phyloP scores from a whole-genome alignment of 2,113 vertebrate genomes.

The Dendropsophus ebraccatus region DNA sequence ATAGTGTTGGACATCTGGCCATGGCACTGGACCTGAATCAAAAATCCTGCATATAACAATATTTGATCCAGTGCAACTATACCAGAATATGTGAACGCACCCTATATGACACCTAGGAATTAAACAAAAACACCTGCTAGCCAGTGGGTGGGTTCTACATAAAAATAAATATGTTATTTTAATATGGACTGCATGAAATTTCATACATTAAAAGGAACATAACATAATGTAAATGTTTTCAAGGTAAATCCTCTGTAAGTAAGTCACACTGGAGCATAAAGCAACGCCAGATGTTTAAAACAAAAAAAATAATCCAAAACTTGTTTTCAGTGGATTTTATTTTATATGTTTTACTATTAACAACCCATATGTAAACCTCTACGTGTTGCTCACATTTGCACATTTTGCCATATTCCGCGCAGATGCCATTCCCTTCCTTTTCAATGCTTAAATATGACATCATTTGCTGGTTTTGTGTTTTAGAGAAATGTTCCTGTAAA shows the following conservation, averaged over 20 bases:
- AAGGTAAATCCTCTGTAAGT: conserved; percentile 32
- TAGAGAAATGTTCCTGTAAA: conserved; percentile 40
- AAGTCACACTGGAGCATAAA: conserved; percentile 15
- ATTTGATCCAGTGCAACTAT: too few relatives aligned
- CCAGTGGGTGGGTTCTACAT: neutral
- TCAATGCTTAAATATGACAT: conserved; percentile 26
- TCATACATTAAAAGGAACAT: conserved; percentile 34
- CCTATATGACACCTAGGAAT: conserved; percentile 2
- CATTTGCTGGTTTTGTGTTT: conserved; percentile 52
- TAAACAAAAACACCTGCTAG: conserved; percentile 8
- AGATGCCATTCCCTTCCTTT: conserved; percentile 32
- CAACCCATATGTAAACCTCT: conserved; percentile 26
- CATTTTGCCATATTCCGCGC: neutral
- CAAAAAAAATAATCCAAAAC: conserved; percentile 41
- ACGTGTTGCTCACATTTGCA: neutral
- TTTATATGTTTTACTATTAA: conserved; percentile 47
- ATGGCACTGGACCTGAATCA: too few relatives aligned
- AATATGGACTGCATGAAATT: neutral
- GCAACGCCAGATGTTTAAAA: conserved; percentile 39
- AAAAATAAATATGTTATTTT: neutral
- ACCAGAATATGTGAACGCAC: too few relatives aligned
- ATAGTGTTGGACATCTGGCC: too few relatives aligned
- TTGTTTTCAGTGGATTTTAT: conserved; percentile 38
- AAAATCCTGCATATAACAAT: too few relatives aligned
- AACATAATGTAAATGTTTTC: conserved; percentile 44